A percentile compares a stretch with the other conserved stretches of the same genome.
phyloP scores from a whole-genome alignment of 2,888 invertebrate species.

The Leptinotarsa tumamoca region DNA sequence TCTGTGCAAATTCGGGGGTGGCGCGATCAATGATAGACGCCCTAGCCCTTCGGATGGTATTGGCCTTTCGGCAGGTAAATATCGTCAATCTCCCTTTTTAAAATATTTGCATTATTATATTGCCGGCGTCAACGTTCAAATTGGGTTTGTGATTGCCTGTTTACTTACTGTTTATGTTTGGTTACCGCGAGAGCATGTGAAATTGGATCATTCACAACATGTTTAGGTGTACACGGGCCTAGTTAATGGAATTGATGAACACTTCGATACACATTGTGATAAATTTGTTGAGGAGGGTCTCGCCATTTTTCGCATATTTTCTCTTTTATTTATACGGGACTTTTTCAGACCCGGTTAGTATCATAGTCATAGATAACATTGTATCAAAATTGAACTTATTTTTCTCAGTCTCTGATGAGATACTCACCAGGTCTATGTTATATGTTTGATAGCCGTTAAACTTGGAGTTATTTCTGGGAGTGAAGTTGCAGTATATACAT shows the following conservation, averaged over 20 bases:
- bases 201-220: constrained; percentile 1
- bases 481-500: too few species aligned
- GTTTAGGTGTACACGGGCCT: neutral
- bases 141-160: constrained; percentile 1
- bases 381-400: too few species aligned
- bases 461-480: too few species aligned
- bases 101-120: constrained; percentile 9
- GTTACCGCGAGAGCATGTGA: neutral
- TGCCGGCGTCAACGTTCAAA: constrained; percentile 13
- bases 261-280: too few species aligned
- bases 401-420: too few species aligned
- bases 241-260: neutral
- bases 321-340: too few species aligned
- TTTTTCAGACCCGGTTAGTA: too few species aligned
- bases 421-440: too few species aligned
- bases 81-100: constrained; percentile 1
- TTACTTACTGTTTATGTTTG: neutral
- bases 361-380: too few species aligned
- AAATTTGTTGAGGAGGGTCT: too few species aligned
- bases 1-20: constrained; percentile 10
- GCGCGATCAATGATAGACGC: neutral
- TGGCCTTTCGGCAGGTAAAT: neutral
- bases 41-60: neutral
- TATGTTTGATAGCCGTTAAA: too few species aligned
- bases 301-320: too few species aligned